phyloP scores from a whole-genome alignment of 2,888 invertebrate species.

The Oxystoma pomonae region DNA sequence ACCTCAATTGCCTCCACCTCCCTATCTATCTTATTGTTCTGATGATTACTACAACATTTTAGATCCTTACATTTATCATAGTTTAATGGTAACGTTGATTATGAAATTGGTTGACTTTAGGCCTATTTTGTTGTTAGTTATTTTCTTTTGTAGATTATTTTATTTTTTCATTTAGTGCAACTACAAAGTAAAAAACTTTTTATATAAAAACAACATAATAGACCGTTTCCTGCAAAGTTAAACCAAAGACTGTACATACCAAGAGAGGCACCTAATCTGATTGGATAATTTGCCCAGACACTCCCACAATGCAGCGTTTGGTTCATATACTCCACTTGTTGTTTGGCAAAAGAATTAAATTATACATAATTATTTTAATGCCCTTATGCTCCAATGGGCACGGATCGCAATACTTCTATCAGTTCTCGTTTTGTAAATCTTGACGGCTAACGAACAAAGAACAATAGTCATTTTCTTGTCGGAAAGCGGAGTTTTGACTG shows the following conservation, averaged over 20 bases:
- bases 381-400: slow-evolving; percentile 10
- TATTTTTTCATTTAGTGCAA: no score
- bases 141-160: no score
- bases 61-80: no score
- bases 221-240: background rate
- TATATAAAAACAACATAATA: no score
- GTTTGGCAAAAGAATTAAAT: slow-evolving; percentile 24
- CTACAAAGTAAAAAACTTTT: no score
- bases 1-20: no score
- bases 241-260: background rate
- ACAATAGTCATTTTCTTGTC: slow-evolving; percentile 1
- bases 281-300: background rate
- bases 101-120: no score
- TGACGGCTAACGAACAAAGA: background rate
- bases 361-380: slow-evolving; percentile 30
- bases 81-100: no score
- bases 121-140: no score
- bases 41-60: no score
- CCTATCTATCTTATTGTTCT: no score
- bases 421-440: background rate
- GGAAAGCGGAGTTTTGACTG: background rate
- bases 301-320: background rate
- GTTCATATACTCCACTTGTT: slow-evolving; percentile 18
- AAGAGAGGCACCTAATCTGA: background rate
- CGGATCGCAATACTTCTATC: background rate